These are phyloP conservation scores for Rhabditoides inermis DNA, from an alignment of 2,888 invertebrate genomes.

Conservation along the genomic window DNA sequence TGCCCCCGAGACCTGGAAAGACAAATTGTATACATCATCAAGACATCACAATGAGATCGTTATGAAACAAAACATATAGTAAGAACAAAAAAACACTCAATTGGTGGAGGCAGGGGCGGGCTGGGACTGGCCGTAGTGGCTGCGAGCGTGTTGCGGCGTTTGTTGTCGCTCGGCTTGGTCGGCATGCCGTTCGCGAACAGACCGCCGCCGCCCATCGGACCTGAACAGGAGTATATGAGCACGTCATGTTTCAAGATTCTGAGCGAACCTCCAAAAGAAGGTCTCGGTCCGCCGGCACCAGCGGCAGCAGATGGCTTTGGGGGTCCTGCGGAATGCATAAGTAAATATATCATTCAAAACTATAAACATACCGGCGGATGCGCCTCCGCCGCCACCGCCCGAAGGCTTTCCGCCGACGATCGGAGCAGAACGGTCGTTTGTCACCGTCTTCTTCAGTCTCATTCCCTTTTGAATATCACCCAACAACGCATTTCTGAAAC, in stretches of 20 bases:
- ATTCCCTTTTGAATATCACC: slow-evolving; percentile 35
- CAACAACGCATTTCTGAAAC: slow-evolving; percentile 25
- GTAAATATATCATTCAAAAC: too few relatives aligned
- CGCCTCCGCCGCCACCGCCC: not conserved
- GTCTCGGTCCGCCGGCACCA: not conserved
- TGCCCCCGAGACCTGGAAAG: too few relatives aligned
- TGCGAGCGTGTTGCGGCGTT: slow-evolving; percentile 13
- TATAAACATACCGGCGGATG: too few relatives aligned
- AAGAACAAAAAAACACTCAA: too few relatives aligned
- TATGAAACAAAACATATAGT: too few relatives aligned
- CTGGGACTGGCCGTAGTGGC: slow-evolving; percentile 5
- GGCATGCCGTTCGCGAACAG: slow-evolving; percentile 48
- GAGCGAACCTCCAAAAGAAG: not conserved
- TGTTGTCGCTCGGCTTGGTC: slow-evolving; percentile 44
- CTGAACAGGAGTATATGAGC: not conserved
- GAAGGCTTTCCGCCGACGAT: slow-evolving; percentile 17
- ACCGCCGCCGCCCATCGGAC: slow-evolving; percentile 36
- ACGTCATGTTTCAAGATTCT: not conserved
- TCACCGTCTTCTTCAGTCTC: slow-evolving; percentile 35
- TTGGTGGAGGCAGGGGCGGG: slow-evolving; percentile 17
- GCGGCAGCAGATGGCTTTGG: too few relatives aligned
- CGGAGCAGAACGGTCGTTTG: slow-evolving; percentile 44
- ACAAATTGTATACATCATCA: too few relatives aligned
- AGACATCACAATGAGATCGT: too few relatives aligned
- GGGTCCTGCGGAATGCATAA: too few relatives aligned